phyloP scores from a whole-genome alignment of 1,140 invertebrate genomes.

The Papilio glaucus region DNA sequence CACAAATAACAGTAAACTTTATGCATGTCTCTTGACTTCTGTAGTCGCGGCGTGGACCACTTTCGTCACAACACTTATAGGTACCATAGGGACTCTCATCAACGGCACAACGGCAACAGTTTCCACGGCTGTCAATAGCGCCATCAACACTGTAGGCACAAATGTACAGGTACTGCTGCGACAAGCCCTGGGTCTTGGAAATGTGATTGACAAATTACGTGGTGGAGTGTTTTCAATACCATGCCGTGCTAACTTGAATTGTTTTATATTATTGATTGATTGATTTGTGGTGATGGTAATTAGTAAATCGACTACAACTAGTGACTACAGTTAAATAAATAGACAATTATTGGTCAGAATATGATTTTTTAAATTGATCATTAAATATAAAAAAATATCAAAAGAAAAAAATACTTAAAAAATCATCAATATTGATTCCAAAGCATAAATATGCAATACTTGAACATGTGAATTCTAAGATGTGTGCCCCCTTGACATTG shows the following conservation, averaged over 20 bases:
- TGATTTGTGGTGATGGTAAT: background rate
- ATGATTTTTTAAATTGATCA: no score
- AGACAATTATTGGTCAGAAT: no score
- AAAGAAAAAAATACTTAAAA: no score
- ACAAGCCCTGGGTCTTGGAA: background rate
- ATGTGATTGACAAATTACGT: constrained; percentile 22
- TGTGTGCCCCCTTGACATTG: background rate
- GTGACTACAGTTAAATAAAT: no score
- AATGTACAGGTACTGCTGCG: constrained; percentile 68
- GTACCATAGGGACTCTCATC: constrained; percentile 65
- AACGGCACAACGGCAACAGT: constrained; percentile 61
- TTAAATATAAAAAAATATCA: no score
- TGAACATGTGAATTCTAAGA: no score
- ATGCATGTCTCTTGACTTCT: constrained; percentile 32
- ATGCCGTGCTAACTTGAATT: constrained; percentile 11
- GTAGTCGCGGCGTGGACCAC: constrained; percentile 64
- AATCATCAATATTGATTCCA: no score
- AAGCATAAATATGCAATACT: no score
- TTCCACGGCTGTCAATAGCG: constrained; percentile 66
- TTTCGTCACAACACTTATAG: constrained; percentile 70
- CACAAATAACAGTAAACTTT: constrained; percentile 15
- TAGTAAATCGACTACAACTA: no score
- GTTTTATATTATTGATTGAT: background rate
- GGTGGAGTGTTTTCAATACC: constrained; percentile 1
- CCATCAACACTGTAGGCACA: constrained; percentile 71